These are phyloP conservation scores for Mugil cephalus DNA, from an alignment of 2,113 vertebrate species.

Conservation along the genomic window DNA sequence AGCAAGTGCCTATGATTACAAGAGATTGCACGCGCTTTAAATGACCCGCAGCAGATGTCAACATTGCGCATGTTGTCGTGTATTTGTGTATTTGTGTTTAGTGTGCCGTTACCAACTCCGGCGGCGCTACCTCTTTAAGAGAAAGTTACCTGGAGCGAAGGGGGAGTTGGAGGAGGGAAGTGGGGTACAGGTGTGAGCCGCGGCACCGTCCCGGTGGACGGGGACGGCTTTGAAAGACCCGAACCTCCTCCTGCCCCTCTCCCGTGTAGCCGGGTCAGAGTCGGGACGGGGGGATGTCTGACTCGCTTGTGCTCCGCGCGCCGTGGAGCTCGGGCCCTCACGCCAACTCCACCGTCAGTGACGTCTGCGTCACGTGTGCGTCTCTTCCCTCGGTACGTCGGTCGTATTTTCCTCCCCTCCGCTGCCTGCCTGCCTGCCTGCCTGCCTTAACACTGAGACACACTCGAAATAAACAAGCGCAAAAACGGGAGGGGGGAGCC, in stretches of 20 bases:
- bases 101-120: too few species aligned
- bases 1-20: too few species aligned
- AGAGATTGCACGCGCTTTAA: too few species aligned
- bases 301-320: constrained; percentile 45
- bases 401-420: constrained; percentile 83
- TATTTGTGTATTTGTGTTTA: too few species aligned
- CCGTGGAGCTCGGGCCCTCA: constrained; percentile 72
- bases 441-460: constrained; percentile 65
- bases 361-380: constrained; percentile 85
- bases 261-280: background rate
- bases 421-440: constrained; percentile 64
- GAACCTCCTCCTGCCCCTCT: too few species aligned
- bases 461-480: constrained; percentile 80
- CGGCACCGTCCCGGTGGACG: constrained; percentile 12
- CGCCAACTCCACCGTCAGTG: constrained; percentile 82
- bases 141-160: constrained; percentile 74
- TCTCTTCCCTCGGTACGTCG: constrained; percentile 81
- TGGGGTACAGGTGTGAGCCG: constrained; percentile 67
- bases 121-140: constrained; percentile 70
- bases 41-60: too few species aligned
- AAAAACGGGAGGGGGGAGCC: constrained; percentile 19
- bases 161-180: constrained; percentile 8
- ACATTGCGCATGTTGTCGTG: too few species aligned
- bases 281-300: constrained; percentile 35
- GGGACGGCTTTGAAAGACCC: background rate